Percentiles rank a stretch among this genome's conserved stretches.
Conservation (phyloP, 2,797 vertebrate species). For the Lagodon rhomboides region DNA sequence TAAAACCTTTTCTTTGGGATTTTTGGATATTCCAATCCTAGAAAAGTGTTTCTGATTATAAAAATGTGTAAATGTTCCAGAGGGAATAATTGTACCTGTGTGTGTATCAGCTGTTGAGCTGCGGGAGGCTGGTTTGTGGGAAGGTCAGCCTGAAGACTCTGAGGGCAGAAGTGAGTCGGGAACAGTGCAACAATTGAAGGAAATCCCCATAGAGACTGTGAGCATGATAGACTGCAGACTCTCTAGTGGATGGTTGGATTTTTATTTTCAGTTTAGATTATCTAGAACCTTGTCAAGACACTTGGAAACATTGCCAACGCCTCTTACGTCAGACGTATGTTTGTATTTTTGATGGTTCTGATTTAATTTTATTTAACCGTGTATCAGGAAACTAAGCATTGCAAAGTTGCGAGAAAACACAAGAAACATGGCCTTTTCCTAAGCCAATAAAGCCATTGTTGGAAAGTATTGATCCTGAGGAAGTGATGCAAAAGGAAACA, state of each 20-base stretch:
- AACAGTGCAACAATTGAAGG: slow-evolving; percentile 82
- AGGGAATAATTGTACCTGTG: not conserved
- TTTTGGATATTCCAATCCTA: not conserved
- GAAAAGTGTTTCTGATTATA: not conserved
- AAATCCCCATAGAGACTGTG: slow-evolving; percentile 76
- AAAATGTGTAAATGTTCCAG: not conserved
- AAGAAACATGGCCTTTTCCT: not conserved
- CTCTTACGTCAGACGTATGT: slow-evolving; percentile 18
- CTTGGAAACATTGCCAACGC: slow-evolving; percentile 21
- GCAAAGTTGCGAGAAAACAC: not conserved
- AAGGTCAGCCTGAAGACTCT: slow-evolving; percentile 36
- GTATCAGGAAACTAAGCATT: not conserved
- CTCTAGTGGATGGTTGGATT: slow-evolving; percentile 20
- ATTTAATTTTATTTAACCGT: slow-evolving; percentile 2
- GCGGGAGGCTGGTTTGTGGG: slow-evolving; percentile 17
- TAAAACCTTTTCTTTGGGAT: not conserved
- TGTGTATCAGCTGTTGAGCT: not conserved
- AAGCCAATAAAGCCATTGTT: slow-evolving; percentile 80
- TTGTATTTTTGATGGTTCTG: slow-evolving; percentile 3
- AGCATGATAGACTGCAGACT: slow-evolving; percentile 58
- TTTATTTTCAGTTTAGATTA: slow-evolving; percentile 29
- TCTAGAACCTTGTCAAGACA: slow-evolving; percentile 44
- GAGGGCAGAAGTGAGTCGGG: slow-evolving; percentile 44
- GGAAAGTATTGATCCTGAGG: slow-evolving; percentile 86
- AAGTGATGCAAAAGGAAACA: slow-evolving; percentile 97